A percentile compares a stretch with the other conserved stretches of the same genome.
phyloP scores from a whole-genome alignment of 2,113 vertebrate genomes.

The Condylura cristata region DNA sequence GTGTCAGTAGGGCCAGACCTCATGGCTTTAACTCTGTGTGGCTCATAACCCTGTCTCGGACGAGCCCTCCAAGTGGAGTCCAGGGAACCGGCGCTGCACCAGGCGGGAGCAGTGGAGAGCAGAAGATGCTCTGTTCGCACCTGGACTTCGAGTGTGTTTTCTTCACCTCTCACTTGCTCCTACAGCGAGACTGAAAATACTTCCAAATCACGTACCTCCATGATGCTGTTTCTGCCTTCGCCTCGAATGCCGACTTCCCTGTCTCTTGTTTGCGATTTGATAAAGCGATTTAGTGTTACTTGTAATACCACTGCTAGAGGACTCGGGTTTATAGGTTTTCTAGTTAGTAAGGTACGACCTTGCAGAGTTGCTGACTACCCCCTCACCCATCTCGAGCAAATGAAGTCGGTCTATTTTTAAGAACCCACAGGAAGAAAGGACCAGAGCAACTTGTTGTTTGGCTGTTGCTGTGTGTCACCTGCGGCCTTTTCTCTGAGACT shows the following conservation, averaged over 20 bases:
- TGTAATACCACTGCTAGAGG: not conserved
- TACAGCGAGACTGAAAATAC: not conserved
- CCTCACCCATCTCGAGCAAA: not conserved
- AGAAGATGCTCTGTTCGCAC: not conserved
- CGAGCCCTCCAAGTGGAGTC: fast-evolving
- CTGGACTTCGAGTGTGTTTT: not conserved
- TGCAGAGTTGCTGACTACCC: not conserved
- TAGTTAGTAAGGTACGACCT: not conserved
- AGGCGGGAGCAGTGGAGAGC: not conserved
- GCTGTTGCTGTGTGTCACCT: not conserved
- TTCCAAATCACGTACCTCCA: not conserved
- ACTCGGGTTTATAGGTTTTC: not conserved
- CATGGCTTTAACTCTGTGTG: not conserved
- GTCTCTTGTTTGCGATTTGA: not conserved
- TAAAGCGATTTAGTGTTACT: too few relatives aligned
- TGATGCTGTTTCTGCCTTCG: not conserved
- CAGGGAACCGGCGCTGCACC: not conserved
- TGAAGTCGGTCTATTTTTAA: not conserved
- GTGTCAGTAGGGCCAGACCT: not conserved
- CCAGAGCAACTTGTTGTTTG: not conserved
- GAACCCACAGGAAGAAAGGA: not conserved
- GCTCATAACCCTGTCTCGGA: not conserved
- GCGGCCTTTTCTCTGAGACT: not conserved
- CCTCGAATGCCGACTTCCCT: not conserved
- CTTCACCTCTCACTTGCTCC: not conserved